A percentile compares a stretch with the other conserved stretches of the same genome.
phyloP scores from a whole-genome alignment of 2,888 invertebrate genomes.

The Vesta saturnalis region DNA sequence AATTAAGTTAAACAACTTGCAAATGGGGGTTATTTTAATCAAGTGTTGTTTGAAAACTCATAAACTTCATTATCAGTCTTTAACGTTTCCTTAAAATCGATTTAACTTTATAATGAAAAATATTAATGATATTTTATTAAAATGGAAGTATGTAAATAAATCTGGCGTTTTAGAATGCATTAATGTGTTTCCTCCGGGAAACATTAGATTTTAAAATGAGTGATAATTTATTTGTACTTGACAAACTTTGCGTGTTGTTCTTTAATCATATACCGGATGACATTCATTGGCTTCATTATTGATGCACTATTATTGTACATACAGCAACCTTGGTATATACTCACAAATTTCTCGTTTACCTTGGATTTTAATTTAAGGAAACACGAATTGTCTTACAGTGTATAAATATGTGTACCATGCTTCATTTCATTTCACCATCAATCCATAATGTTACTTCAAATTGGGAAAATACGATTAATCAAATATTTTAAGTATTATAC shows the following conservation, averaged over 20 bases:
- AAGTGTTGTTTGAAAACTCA: slow-evolving; percentile 9
- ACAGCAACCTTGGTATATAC: slow-evolving; percentile 32
- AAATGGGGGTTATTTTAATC: slow-evolving; percentile 20
- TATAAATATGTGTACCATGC: too few species aligned
- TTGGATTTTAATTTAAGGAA: slow-evolving; percentile 7
- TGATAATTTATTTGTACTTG: slow-evolving; percentile 40
- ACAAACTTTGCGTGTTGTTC: slow-evolving; percentile 40
- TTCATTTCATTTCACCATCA: too few species aligned
- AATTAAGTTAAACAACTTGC: slow-evolving; percentile 27
- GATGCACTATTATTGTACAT: slow-evolving; percentile 29
- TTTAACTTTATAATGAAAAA: not conserved
- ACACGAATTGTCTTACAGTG: not conserved
- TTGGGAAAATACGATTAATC: too few species aligned
- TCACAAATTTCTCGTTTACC: slow-evolving; percentile 23
- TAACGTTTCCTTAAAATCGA: not conserved
- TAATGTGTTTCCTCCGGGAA: not conserved
- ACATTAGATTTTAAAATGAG: slow-evolving; percentile 18
- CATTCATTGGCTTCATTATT: slow-evolving; percentile 42
- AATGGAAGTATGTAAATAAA: too few species aligned
- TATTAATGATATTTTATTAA: too few species aligned
- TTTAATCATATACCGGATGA: slow-evolving; percentile 43
- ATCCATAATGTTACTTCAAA: too few species aligned
- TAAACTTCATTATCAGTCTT: not conserved
- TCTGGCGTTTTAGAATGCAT: too few species aligned
- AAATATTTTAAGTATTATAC: too few species aligned